phyloP scores from a whole-genome alignment of 2,888 invertebrate genomes.

The Drosophila yooni region DNA sequence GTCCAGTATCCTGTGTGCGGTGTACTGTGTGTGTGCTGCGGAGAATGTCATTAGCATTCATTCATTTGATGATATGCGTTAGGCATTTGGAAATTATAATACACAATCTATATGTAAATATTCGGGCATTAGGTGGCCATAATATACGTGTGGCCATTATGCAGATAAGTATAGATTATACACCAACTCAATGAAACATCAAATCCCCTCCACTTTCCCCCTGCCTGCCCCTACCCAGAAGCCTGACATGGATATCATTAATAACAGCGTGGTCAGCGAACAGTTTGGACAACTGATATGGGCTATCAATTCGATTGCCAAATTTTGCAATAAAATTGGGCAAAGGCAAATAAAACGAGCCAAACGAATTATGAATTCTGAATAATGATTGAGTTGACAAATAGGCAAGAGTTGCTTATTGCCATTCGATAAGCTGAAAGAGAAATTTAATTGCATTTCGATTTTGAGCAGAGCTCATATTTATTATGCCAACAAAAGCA shows the following conservation, averaged over 20 bases:
- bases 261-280: conserved; percentile 13
- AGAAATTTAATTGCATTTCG: neutral
- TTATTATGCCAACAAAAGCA: neutral
- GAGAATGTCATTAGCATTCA: conserved; percentile 63
- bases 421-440: neutral
- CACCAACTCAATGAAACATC: conserved; percentile 9
- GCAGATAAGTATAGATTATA: conserved; percentile 46
- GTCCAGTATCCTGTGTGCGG: neutral
- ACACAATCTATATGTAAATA: conserved; percentile 62
- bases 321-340: conserved; percentile 30
- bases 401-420: neutral
- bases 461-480: neutral
- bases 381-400: neutral
- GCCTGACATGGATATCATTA: neutral
- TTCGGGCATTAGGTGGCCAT: conserved; percentile 45
- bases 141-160: conserved; percentile 54
- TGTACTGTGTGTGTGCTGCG: neutral
- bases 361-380: conserved; percentile 1
- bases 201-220: no score
- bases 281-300: conserved; percentile 8
- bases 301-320: conserved; percentile 35
- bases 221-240: neutral
- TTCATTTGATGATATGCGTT: conserved; percentile 58
- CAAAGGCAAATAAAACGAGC: conserved; percentile 14
- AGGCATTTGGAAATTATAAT: conserved; percentile 61